Evolutionary conservation across 2,113 vertebrate genomes (phyloP), one percentile per base, ranked within the genome.

Genomic region (Lathamus discolor): DNA sequence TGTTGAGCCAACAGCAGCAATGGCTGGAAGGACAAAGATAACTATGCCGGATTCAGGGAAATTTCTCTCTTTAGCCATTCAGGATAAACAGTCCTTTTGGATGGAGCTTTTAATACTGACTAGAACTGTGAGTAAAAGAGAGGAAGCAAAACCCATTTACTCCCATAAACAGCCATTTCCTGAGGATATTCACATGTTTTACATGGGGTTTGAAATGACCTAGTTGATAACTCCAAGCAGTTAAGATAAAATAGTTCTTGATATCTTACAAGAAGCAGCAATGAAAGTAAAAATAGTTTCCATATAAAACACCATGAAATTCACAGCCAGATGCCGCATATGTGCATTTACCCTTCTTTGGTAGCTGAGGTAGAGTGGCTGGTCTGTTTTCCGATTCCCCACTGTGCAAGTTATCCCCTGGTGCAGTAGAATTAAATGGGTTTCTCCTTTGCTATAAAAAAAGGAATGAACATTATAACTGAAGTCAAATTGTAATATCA

Each of bases 381-480:
- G 83, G 75, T 96, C 82, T 96, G 79, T 94, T 94, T 93, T 93
- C 76, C 61, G 95, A 81, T 44, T 73, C 94, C n/a, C 35, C 68
- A 17, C 52, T 87, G 74, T 93, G 64, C 66, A 92, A 84, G 46
- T 92, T 51, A 92, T 98, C 98, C 76, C 85, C 94, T 91, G 96
- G 89, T 27, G 94, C 61, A 35, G 17, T 63, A 5, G 96, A 95
- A 96, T 99, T 98, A 96, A 99, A 99, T 4, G 99, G 99, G 96
- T 99, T 99, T 97, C 97, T 98, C 93, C 98, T 99, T 97, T 97
- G 97, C 98, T 99, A 90, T 44, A 97, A 96, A 29, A 97, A 96
- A 29, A 83, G 31, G 68, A 95, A 90, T 29, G 57, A 83, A 69
- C 35, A 28, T 64, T 70, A 90, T 62, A 95, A 90, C 95, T 77